Evolutionary conservation across 2,797 vertebrate genomes (phyloP).

Genomic region (Notolepis coatsorum): DNA sequence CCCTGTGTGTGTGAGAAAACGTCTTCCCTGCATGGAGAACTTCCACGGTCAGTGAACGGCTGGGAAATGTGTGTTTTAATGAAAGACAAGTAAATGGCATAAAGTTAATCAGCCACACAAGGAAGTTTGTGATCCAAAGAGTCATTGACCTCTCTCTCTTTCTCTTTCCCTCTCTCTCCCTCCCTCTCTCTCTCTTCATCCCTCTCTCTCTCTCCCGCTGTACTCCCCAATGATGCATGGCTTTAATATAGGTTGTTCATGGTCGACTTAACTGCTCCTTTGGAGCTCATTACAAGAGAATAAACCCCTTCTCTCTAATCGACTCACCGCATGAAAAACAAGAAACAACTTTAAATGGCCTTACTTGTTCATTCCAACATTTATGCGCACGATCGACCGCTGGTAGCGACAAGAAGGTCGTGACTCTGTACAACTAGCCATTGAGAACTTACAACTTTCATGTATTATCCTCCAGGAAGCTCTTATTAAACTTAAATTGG

Average conservation of each 20-base stretch:
- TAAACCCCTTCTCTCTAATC: constrained; percentile 4
- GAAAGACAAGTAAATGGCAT: too few species aligned
- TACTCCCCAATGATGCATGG: constrained; percentile 7
- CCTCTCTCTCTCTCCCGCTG: neutral
- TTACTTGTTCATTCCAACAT: constrained; percentile 13
- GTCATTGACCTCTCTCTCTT: neutral
- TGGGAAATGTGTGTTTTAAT: neutral
- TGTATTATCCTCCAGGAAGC: too few species aligned
- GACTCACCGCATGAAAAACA: constrained; percentile 31
- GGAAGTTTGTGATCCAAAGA: neutral
- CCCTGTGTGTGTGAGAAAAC: too few species aligned
- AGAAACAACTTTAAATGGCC: constrained; percentile 17
- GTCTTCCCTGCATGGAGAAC: too few species aligned
- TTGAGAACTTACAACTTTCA: too few species aligned
- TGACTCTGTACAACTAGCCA: too few species aligned
- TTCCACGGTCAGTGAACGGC: neutral
- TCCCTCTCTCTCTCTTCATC: neutral
- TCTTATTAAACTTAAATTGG: too few species aligned
- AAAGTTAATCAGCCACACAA: constrained; percentile 13
- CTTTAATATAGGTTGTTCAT: constrained; percentile 31
- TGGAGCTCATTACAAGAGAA: constrained; percentile 29
- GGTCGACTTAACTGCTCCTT: constrained; percentile 1
- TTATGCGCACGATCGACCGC: constrained; percentile 20
- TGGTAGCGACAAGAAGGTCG: neutral
- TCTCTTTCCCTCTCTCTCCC: neutral